A percentile compares a stretch with the other conserved stretches of the same genome.
phyloP scores from a whole-genome alignment of 2,113 vertebrate genomes.

The Petromus typicus region DNA sequence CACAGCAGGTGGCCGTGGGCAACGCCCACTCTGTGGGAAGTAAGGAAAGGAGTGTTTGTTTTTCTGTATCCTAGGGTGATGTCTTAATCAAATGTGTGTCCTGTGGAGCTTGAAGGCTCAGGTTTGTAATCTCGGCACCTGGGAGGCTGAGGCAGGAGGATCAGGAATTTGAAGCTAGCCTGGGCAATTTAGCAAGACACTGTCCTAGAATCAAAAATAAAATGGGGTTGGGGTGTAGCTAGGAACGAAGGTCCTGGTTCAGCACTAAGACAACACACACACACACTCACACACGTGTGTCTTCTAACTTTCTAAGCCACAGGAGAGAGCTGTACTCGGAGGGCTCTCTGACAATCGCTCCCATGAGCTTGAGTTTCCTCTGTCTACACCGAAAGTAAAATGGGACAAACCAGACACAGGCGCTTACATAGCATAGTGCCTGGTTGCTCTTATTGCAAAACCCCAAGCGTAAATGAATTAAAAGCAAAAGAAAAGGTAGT shows the following conservation, averaged over 20 bases:
- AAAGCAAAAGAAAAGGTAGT: neutral
- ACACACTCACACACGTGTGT: neutral
- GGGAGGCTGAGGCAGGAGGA: neutral
- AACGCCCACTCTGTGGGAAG: too few relatives aligned
- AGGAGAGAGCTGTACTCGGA: neutral
- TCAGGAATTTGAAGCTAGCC: neutral
- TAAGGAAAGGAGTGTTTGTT: neutral
- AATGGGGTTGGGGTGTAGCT: neutral
- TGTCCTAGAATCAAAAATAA: neutral
- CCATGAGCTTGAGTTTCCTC: neutral
- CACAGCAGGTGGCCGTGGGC: neutral
- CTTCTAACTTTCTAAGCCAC: neutral
- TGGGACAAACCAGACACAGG: neutral
- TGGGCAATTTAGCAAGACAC: neutral
- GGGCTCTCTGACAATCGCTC: neutral
- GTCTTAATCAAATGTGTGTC: neutral
- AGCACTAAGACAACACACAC: neutral
- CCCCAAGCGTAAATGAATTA: neutral
- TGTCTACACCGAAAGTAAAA: neutral
- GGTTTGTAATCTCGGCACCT: neutral
- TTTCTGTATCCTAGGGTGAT: neutral
- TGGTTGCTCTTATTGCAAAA: neutral
- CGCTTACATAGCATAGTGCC: neutral
- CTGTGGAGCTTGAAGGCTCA: neutral
- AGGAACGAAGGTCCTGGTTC: neutral